phyloP scores from a whole-genome alignment of 2,113 vertebrate species.

The Cettia cetti region DNA sequence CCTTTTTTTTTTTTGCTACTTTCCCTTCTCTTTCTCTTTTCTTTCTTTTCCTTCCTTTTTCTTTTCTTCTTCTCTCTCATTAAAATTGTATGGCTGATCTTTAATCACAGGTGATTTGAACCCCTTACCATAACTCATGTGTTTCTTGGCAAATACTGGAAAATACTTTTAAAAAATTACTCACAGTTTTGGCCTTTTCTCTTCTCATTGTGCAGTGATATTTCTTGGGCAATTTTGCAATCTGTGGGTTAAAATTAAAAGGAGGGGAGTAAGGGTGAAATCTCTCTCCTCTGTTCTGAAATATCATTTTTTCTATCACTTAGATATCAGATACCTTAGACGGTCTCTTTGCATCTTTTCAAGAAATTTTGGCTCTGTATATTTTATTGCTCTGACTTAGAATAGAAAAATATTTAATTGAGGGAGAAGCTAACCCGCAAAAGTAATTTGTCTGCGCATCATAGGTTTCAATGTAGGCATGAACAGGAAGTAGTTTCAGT shows the following conservation, averaged over 20 bases:
- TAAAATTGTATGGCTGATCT: not conserved
- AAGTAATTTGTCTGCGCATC: not conserved
- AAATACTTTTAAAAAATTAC: not conserved
- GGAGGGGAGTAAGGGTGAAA: not conserved
- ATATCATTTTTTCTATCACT: not conserved
- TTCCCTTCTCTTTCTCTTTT: no score
- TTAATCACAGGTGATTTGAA: not conserved
- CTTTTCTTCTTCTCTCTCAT: not conserved
- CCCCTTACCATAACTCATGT: not conserved
- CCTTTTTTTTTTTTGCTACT: no score
- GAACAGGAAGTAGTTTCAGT: not conserved
- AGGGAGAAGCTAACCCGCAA: not conserved
- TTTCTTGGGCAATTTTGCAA: conserved; percentile 5
- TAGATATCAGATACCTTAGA: not conserved
- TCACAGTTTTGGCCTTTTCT: not conserved
- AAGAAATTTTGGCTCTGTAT: not conserved
- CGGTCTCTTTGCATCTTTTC: not conserved
- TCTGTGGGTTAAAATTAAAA: not conserved
- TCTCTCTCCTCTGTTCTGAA: not conserved
- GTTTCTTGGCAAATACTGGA: not conserved
- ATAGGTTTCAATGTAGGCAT: not conserved
- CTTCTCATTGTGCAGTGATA: not conserved
- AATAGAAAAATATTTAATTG: not conserved
- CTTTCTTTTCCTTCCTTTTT: no score
- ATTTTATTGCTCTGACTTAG: not conserved